Conservation (phyloP, 2,888 invertebrate genomes). For the Xanthorhoe spadicearia region DNA sequence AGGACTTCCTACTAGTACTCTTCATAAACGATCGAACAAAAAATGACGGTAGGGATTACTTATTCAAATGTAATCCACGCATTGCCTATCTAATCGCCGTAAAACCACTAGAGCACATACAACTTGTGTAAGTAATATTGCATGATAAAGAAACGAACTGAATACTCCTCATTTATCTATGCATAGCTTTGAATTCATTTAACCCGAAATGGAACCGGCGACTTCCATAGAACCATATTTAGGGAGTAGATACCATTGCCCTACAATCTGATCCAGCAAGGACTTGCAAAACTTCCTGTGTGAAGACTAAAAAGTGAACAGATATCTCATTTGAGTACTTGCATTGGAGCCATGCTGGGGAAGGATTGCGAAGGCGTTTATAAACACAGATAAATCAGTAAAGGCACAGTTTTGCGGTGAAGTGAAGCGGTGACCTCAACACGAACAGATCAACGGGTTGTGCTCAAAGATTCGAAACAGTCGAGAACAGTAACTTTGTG, state of each 20-base stretch:
- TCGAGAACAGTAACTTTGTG: conserved; percentile 55
- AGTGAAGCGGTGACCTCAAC: conserved; percentile 49
- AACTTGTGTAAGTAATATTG: conserved; percentile 50
- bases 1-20: neutral
- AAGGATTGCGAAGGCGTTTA: conserved; percentile 32
- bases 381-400: conserved; percentile 32
- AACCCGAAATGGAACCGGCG: conserved; percentile 54
- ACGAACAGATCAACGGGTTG: conserved; percentile 36
- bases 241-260: conserved; percentile 57
- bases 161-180: conserved; percentile 44
- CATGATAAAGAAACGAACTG: conserved; percentile 41
- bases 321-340: conserved; percentile 11
- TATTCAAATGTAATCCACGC: conserved; percentile 30
- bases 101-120: conserved; percentile 44
- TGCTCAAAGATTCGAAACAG: conserved; percentile 48
- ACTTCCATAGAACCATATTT: conserved; percentile 54
- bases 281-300: conserved; percentile 7
- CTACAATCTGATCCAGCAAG: conserved; percentile 56
- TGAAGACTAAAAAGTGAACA: conserved; percentile 5
- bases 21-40: conserved; percentile 2
- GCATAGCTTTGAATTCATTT: conserved; percentile 56
- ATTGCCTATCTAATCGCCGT: conserved; percentile 32
- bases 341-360: conserved; percentile 20
- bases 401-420: conserved; percentile 42
- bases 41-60: conserved; percentile 14